These are phyloP conservation scores for Gobiocypris rarus DNA, from an alignment of 2,113 vertebrate genomes.

Conservation along the genomic window DNA sequence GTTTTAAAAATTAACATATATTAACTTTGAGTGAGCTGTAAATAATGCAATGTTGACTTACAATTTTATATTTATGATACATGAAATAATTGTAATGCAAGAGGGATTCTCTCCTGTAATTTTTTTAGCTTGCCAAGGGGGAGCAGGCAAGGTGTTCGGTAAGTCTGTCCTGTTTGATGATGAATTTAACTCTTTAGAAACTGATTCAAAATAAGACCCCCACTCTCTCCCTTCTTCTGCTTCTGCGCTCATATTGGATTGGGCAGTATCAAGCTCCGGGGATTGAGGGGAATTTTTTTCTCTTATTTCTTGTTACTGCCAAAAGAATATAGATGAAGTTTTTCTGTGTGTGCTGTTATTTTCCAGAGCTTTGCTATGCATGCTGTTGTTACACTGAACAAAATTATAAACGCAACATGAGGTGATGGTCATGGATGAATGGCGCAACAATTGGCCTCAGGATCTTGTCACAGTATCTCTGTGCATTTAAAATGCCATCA, in stretches of 20 bases:
- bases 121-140: constrained; percentile 60
- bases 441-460: no score
- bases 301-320: neutral
- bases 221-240: constrained; percentile 8
- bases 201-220: constrained; percentile 1
- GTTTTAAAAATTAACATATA: neutral
- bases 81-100: constrained; percentile 20
- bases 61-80: neutral
- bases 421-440: no score
- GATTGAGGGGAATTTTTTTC: neutral
- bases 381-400: neutral
- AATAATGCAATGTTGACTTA: neutral
- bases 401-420: no score
- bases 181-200: constrained; percentile 20
- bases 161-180: constrained; percentile 50
- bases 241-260: neutral
- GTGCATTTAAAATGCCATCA: no score
- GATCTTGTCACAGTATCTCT: no score
- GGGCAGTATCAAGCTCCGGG: neutral
- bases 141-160: constrained; percentile 60
- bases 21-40: neutral
- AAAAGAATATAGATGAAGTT: neutral
- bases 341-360: constrained; percentile 10
- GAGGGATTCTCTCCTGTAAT: constrained; percentile 42
- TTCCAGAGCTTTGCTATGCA: constrained; percentile 18